phyloP scores from a whole-genome alignment of 2,888 invertebrate species.

The Lasioglossum leucozonium region DNA sequence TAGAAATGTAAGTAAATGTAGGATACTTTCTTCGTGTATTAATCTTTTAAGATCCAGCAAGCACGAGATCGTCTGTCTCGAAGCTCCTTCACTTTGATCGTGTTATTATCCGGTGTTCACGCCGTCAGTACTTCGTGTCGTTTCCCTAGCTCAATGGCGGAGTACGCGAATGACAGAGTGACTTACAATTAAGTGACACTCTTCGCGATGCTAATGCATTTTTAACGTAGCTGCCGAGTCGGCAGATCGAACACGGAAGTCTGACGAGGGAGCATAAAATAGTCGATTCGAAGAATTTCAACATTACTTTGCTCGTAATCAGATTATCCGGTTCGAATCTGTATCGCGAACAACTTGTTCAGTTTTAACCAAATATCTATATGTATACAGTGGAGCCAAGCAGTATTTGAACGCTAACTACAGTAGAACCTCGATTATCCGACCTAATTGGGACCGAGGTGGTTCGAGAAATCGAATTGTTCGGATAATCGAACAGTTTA shows the following conservation, averaged over 20 bases:
- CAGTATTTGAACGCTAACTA: no score
- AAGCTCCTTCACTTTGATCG: background rate
- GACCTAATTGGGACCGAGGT: no score
- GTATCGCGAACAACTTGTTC: no score
- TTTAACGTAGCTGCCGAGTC: conserved; percentile 22
- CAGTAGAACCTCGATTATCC: no score
- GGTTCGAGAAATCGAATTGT: no score
- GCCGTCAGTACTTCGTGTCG: background rate
- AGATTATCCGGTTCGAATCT: no score
- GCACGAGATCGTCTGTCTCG: background rate
- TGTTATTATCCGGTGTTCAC: conserved; percentile 1
- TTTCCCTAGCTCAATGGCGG: background rate
- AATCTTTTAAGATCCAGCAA: background rate
- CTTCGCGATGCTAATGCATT: conserved; percentile 46
- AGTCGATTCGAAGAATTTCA: background rate
- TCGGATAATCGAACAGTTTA: no score
- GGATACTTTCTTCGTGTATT: background rate
- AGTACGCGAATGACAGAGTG: conserved; percentile 19
- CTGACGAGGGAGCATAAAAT: background rate
- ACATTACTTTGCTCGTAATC: background rate
- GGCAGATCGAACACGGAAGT: conserved; percentile 10
- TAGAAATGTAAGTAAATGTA: background rate
- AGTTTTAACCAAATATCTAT: no score
- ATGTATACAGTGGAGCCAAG: no score
- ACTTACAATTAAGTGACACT: conserved; percentile 41